These are phyloP conservation scores for Drosophila tanythrix DNA, from an alignment of 2,888 invertebrate genomes.

Conservation along the genomic window DNA sequence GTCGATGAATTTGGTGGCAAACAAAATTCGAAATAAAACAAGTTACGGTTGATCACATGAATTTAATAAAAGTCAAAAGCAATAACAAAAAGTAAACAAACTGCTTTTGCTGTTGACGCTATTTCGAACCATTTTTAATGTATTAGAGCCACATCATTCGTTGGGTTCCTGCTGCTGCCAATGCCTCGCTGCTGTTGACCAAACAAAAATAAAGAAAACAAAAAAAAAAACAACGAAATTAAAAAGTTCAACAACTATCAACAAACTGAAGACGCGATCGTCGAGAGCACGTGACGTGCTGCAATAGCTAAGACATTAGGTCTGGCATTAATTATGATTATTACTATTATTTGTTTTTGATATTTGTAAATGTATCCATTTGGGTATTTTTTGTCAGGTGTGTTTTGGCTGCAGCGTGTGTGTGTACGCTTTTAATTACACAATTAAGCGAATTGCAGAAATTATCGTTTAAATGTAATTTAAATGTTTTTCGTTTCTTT, in stretches of 20 bases:
- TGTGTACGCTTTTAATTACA: conserved; percentile 1
- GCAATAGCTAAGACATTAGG: conserved; percentile 34
- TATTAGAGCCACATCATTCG: conserved; percentile 17
- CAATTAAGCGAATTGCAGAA: conserved; percentile 64
- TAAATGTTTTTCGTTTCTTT: conserved; percentile 39
- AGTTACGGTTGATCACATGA: conserved; percentile 67
- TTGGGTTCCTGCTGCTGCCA: conserved; percentile 63
- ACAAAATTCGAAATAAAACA: conserved; percentile 26
- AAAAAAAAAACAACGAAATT: neutral
- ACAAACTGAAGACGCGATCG: conserved; percentile 43
- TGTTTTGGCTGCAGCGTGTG: conserved; percentile 19
- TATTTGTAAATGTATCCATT: neutral
- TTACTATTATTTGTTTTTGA: conserved; percentile 6
- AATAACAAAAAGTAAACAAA: conserved; percentile 60
- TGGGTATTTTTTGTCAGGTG: conserved; percentile 7
- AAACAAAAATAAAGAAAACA: conserved; percentile 2
- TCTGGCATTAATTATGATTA: conserved; percentile 26
- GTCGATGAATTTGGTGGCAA: conserved; percentile 46
- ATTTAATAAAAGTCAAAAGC: conserved; percentile 41
- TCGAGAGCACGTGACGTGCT: conserved; percentile 66
- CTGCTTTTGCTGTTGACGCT: conserved; percentile 52
- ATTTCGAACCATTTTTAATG: conserved; percentile 15
- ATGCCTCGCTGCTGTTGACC: conserved; percentile 32
- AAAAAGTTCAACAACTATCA: conserved; percentile 18
- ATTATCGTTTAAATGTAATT: conserved; percentile 79